Evolutionary conservation across 2,888 invertebrate genomes (phyloP).

Genomic region (Drosophila prolongata): DNA sequence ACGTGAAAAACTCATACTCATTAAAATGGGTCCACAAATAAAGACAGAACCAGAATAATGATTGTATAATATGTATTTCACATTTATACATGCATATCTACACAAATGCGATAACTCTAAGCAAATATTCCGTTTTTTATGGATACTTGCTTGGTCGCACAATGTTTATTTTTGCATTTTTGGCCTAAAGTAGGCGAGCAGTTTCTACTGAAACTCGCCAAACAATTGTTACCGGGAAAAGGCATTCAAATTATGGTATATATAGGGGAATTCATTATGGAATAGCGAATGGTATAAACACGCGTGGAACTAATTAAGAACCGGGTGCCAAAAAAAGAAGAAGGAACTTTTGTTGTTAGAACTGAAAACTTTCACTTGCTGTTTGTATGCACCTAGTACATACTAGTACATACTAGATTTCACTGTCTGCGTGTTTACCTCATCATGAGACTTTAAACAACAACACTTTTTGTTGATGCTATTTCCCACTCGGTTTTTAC

Average conservation of each 20-base stretch:
- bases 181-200: slow-evolving; percentile 27
- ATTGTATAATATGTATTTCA: slow-evolving; percentile 12
- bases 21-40: slow-evolving; percentile 51
- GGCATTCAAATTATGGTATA: not conserved
- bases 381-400: slow-evolving; percentile 11
- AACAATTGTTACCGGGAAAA: slow-evolving; percentile 6
- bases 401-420: slow-evolving; percentile 23
- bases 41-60: slow-evolving; percentile 51
- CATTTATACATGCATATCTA: slow-evolving; percentile 20
- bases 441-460: slow-evolving; percentile 37
- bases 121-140: slow-evolving; percentile 57
- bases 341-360: slow-evolving; percentile 5
- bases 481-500: slow-evolving; percentile 33
- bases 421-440: slow-evolving; percentile 22
- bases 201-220: slow-evolving; percentile 42
- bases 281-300: slow-evolving; percentile 1
- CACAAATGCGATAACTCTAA: slow-evolving; percentile 44
- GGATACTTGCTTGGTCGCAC: slow-evolving; percentile 12
- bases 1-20: slow-evolving; percentile 34
- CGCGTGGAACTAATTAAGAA: slow-evolving; percentile 65
- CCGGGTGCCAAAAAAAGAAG: slow-evolving; percentile 35
- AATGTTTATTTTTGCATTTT: slow-evolving; percentile 36
- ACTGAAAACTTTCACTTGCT: slow-evolving; percentile 67
- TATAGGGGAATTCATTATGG: slow-evolving; percentile 10
- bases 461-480: slow-evolving; percentile 57